Percentiles rank a stretch among this genome's conserved stretches.
Evolutionary conservation across 2,113 vertebrate species (phyloP).

Genomic region (Lepidothrix coronata): DNA sequence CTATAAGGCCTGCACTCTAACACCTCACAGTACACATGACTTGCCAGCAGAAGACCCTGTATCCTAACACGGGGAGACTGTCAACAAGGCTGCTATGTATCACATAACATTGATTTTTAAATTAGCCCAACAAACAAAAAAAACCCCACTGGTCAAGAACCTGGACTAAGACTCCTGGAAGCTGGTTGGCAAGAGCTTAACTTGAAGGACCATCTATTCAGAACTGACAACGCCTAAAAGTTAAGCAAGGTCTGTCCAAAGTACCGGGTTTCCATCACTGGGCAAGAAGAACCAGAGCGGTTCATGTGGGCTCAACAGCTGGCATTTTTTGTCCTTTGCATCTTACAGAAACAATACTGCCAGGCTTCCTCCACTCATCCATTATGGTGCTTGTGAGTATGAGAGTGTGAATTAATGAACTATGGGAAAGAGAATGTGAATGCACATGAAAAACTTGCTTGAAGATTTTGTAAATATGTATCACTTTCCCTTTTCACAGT

Average conservation of each 20-base stretch:
- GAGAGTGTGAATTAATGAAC: not conserved
- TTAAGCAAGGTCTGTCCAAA: not conserved
- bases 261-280: not conserved
- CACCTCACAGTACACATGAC: not conserved
- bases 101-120: not conserved
- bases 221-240: not conserved
- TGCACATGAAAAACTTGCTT: not conserved
- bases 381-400: not conserved
- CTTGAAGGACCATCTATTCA: not conserved
- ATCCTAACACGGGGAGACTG: not conserved
- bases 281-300: not conserved
- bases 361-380: not conserved
- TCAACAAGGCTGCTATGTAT: not conserved
- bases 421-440: not conserved
- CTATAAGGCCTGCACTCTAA: not conserved
- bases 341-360: not conserved
- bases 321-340: not conserved
- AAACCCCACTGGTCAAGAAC: fast-evolving
- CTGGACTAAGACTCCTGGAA: not conserved
- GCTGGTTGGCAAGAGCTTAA: not conserved
- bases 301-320: not conserved
- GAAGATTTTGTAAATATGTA: not conserved
- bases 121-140: not conserved
- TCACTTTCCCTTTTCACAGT: not conserved
- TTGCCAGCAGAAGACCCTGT: not conserved